phyloP scores from a whole-genome alignment of 2,113 vertebrate genomes.

The Silurus meridionalis region DNA sequence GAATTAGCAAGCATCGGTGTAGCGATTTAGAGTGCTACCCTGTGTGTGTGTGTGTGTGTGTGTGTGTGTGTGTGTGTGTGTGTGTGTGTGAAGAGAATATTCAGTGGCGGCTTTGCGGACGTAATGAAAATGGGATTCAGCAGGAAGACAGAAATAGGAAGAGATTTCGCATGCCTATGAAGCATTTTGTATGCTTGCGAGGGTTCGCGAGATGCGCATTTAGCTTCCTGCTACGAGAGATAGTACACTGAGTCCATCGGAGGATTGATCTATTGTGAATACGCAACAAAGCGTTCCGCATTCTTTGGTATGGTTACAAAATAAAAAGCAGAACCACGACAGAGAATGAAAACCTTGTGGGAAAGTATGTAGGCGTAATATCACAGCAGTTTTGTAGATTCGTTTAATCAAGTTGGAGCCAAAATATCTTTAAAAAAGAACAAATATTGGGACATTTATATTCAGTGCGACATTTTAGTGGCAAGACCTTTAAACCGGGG shows the following conservation, averaged over 20 bases:
- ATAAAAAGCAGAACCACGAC: neutral
- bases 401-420: too few relatives aligned
- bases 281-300: neutral
- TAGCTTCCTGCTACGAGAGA: conserved; percentile 13
- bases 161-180: neutral
- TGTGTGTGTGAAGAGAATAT: neutral
- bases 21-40: neutral
- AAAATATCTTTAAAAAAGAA: neutral
- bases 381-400: too few relatives aligned
- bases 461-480: neutral
- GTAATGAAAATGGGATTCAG: conserved; percentile 1
- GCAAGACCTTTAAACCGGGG: neutral
- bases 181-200: conserved; percentile 3
- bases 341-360: neutral
- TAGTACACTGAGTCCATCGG: neutral
- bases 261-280: conserved; percentile 12
- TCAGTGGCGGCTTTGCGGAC: neutral
- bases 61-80: too few relatives aligned
- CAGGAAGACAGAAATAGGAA: conserved; percentile 15
- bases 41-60: neutral
- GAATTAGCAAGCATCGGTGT: neutral
- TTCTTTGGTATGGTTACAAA: neutral
- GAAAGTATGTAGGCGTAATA: too few relatives aligned
- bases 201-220: neutral
- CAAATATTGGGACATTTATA: neutral